A percentile compares a stretch with the other conserved stretches of the same genome.
These are phyloP conservation scores for Cavia porcellus DNA, from an alignment of 2,113 vertebrate genomes.

Conservation along the genomic window DNA sequence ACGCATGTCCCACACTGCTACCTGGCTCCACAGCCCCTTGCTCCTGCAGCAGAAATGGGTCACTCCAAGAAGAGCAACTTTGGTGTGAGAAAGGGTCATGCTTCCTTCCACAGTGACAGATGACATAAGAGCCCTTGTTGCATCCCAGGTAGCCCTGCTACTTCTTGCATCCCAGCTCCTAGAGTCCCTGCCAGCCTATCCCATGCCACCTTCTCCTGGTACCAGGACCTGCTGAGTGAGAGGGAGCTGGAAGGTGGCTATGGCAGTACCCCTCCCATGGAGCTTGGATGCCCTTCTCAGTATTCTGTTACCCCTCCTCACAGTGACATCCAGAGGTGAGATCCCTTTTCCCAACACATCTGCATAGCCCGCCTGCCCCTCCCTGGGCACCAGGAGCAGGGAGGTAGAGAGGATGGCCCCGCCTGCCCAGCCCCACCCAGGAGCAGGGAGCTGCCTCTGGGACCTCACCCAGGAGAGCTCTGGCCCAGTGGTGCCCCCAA, in stretches of 20 bases:
- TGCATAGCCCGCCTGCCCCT: background rate
- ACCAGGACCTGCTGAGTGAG: background rate
- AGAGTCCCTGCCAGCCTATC: rapidly evolving
- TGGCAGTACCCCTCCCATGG: background rate
- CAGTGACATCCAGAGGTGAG: background rate
- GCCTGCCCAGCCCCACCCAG: background rate
- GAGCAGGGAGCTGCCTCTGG: background rate
- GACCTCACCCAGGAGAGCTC: background rate
- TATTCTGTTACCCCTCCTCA: background rate
- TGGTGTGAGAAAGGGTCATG: background rate
- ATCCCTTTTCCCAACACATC: background rate
- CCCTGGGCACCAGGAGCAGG: background rate
- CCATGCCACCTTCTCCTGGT: background rate
- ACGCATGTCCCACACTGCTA: rapidly evolving
- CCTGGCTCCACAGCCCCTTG: rapidly evolving
- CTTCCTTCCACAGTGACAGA: background rate
- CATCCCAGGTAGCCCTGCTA: background rate
- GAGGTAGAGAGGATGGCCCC: rapidly evolving
- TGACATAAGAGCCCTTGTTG: background rate
- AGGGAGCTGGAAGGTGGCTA: background rate
- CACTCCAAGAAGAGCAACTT: background rate
- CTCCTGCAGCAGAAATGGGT: background rate
- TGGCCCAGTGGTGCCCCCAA: background rate
- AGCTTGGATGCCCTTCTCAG: rapidly evolving
- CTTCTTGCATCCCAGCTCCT: background rate